These are phyloP conservation scores for Haemorhous mexicanus DNA, from an alignment of 2,113 vertebrate genomes.

Conservation along the genomic window DNA sequence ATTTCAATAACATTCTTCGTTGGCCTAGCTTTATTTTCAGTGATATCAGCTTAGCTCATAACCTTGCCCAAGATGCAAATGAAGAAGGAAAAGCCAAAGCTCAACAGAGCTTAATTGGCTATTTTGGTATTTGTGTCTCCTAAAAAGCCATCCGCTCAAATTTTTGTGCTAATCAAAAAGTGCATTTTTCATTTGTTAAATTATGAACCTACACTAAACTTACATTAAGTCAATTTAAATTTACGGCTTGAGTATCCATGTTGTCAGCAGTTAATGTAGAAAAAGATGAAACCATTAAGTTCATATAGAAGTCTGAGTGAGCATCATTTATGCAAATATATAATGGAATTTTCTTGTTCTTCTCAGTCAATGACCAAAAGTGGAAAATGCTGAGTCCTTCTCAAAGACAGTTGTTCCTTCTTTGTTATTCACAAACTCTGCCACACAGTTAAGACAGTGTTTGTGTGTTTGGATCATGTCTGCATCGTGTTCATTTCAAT, in stretches of 20 bases:
- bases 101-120: neutral
- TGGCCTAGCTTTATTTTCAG: neutral
- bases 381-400: neutral
- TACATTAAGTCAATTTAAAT: neutral
- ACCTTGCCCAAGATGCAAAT: neutral
- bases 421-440: neutral
- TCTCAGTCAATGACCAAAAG: neutral
- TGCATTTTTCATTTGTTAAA: neutral
- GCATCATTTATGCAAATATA: neutral
- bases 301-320: neutral
- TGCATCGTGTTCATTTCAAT: neutral
- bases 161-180: neutral
- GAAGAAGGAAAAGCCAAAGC: neutral
- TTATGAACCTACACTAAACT: neutral
- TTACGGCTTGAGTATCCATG: neutral
- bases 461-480: neutral
- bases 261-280: neutral
- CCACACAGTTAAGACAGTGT: neutral
- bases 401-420: neutral
- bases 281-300: neutral
- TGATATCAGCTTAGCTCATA: neutral
- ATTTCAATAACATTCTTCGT: neutral
- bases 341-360: neutral
- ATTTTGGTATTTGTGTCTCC: neutral
- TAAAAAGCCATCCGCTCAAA: neutral